Evolutionary conservation across 2,113 vertebrate genomes (phyloP).

Genomic region (Brevimyrus niger): DNA sequence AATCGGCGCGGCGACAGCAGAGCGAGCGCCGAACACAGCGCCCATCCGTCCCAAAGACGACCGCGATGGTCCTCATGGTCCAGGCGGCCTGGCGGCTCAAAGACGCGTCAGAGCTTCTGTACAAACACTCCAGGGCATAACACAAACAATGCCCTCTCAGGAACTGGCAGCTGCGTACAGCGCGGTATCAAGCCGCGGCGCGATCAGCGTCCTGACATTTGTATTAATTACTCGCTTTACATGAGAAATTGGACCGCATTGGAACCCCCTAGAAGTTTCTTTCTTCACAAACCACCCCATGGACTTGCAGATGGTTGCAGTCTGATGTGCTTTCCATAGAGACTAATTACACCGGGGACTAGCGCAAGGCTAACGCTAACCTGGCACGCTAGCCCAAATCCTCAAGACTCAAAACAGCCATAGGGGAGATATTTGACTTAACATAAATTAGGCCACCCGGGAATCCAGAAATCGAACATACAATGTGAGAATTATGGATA

Average conservation of each 20-base stretch:
- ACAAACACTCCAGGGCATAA: constrained; percentile 50
- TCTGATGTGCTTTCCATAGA: constrained; percentile 64
- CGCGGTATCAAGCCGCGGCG: constrained; percentile 55
- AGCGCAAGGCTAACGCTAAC: constrained; percentile 53
- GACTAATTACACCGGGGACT: constrained; percentile 69
- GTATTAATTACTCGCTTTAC: constrained; percentile 72
- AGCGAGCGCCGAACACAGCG: not conserved
- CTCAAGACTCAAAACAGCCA: constrained; percentile 68
- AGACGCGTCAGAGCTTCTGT: constrained; percentile 29
- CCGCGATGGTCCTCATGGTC: not conserved
- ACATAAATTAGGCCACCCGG: constrained; percentile 79
- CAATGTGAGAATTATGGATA: constrained; percentile 58
- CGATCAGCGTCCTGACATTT: constrained; percentile 65
- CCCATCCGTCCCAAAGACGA: not conserved
- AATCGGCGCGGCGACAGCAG: not conserved
- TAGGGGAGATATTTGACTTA: constrained; percentile 72
- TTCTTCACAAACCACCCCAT: constrained; percentile 66
- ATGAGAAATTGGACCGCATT: constrained; percentile 62
- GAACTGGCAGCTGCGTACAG: constrained; percentile 57
- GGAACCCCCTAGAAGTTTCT: constrained; percentile 66
- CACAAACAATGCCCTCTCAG: constrained; percentile 35
- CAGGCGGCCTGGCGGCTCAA: not conserved
- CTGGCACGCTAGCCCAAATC: constrained; percentile 61
- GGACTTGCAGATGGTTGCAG: constrained; percentile 71
- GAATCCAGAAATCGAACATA: constrained; percentile 59